A percentile compares a stretch with the other conserved stretches of the same genome.
Evolutionary conservation across 2,113 vertebrate species (phyloP).

Genomic region (Ophthalmolycus amberensis): DNA sequence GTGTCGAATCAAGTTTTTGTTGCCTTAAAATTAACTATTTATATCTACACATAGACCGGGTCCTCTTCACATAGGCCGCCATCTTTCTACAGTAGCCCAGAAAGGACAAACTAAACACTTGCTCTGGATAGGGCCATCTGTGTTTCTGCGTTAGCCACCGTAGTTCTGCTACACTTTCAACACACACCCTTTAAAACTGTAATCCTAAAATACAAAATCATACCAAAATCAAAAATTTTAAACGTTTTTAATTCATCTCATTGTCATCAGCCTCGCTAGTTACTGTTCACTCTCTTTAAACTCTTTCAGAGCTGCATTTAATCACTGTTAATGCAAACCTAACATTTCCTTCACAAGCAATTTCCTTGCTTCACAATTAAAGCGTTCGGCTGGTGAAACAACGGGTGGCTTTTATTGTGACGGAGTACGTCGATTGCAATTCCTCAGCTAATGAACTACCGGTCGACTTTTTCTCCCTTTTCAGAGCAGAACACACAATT

Average conservation of each 20-base stretch:
- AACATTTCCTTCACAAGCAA: background rate
- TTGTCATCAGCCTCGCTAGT: too few relatives aligned
- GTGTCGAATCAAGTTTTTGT: background rate
- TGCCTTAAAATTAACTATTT: background rate
- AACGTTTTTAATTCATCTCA: background rate
- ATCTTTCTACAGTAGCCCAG: background rate
- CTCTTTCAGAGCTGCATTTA: background rate
- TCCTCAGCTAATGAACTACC: conserved; percentile 13
- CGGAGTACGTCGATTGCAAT: background rate
- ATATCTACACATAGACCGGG: background rate
- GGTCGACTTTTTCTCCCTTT: conserved; percentile 1
- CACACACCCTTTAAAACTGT: background rate
- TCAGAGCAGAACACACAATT: conserved; percentile 18
- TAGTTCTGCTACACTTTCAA: too few relatives aligned
- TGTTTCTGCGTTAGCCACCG: too few relatives aligned
- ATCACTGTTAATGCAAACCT: background rate
- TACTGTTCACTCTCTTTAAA: background rate
- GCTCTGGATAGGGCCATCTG: too few relatives aligned
- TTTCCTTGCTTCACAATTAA: conserved; percentile 1
- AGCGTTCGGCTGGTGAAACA: background rate
- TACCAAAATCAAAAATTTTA: background rate
- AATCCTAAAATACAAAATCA: background rate
- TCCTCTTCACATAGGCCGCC: background rate
- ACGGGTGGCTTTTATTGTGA: background rate
- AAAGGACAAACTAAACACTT: background rate